A percentile compares a stretch with the other conserved stretches of the same genome.
These are phyloP conservation scores for Hydropotes inermis DNA, from an alignment of 2,113 vertebrate species.

Conservation along the genomic window DNA sequence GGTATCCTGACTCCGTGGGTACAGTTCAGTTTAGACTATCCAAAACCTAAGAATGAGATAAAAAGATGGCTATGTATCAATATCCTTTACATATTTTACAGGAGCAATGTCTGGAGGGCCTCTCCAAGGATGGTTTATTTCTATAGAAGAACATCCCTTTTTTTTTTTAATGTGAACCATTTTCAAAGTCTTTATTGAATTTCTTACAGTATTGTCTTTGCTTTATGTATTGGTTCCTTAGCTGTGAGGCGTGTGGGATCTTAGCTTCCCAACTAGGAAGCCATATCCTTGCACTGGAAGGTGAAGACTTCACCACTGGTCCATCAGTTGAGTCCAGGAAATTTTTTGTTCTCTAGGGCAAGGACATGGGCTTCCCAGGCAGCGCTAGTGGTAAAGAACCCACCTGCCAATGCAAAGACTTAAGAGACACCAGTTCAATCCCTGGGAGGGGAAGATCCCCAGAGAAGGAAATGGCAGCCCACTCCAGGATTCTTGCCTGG, in stretches of 20 bases:
- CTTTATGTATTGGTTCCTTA: neutral
- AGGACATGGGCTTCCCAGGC: neutral
- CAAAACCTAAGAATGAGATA: neutral
- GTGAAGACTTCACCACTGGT: neutral
- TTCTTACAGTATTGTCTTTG: neutral
- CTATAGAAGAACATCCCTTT: neutral
- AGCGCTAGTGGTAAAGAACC: neutral
- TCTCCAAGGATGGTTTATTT: neutral
- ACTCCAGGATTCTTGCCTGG: neutral
- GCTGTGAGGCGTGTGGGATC: rapidly evolving
- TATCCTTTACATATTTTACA: neutral
- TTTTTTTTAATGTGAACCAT: neutral
- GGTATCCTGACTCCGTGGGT: neutral
- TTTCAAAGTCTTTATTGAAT: neutral
- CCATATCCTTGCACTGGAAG: neutral
- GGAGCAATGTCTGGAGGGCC: neutral
- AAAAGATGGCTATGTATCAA: neutral
- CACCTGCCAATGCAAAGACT: neutral
- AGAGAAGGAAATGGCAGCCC: neutral
- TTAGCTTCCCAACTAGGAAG: neutral
- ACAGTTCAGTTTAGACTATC: neutral
- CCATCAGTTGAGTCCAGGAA: neutral
- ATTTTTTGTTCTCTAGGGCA: neutral
- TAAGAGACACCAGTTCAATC: neutral
- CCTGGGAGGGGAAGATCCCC: neutral